phyloP scores from a whole-genome alignment of 2,888 invertebrate genomes.

The Coelinius sp. region DNA sequence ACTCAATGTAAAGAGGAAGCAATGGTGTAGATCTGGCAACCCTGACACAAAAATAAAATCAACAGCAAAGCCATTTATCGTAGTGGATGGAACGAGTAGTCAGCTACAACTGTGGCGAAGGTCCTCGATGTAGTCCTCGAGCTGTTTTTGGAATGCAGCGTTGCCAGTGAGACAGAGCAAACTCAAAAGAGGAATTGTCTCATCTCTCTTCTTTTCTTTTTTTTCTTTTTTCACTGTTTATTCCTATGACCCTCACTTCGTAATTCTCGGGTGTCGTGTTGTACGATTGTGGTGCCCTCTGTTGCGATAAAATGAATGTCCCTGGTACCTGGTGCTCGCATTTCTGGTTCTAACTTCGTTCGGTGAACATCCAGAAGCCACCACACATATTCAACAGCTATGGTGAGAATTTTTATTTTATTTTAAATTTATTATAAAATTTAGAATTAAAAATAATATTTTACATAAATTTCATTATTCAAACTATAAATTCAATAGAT shows the following conservation, averaged over 20 bases:
- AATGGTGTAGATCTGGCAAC: slow-evolving; percentile 55
- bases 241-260: slow-evolving; percentile 25
- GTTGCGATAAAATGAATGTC: slow-evolving; percentile 81
- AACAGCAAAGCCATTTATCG: slow-evolving; percentile 62
- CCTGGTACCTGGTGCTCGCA: slow-evolving; percentile 80
- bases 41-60: slow-evolving; percentile 59
- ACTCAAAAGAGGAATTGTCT: slow-evolving; percentile 30
- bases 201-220: slow-evolving; percentile 13
- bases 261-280: slow-evolving; percentile 76
- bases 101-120: slow-evolving; percentile 47
- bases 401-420: slow-evolving; percentile 66
- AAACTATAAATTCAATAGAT: background rate
- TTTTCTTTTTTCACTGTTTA: background rate
- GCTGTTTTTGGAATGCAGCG: slow-evolving; percentile 68
- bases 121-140: slow-evolving; percentile 61
- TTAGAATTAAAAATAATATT: background rate
- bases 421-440: background rate
- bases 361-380: slow-evolving; percentile 77
- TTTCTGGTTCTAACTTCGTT: slow-evolving; percentile 84
- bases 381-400: slow-evolving; percentile 64
- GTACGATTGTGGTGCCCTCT: slow-evolving; percentile 79
- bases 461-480: background rate
- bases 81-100: slow-evolving; percentile 53
- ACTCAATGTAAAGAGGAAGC: slow-evolving; percentile 2
- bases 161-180: slow-evolving; percentile 49